phyloP scores from a whole-genome alignment of 2,113 vertebrate genomes.

The Aix galericulata region DNA sequence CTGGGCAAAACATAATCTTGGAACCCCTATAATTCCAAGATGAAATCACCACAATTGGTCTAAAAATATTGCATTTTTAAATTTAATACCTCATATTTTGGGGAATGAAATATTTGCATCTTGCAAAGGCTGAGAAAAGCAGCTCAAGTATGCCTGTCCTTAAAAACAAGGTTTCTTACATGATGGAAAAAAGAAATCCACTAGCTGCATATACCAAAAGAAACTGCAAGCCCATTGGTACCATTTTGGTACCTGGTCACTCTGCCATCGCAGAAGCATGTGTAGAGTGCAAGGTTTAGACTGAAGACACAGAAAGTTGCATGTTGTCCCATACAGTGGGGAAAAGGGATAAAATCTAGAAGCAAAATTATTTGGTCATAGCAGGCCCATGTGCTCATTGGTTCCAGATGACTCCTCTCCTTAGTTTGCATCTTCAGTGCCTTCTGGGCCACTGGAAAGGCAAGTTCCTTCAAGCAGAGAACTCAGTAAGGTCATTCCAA shows the following conservation, averaged over 20 bases:
- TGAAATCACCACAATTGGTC: neutral
- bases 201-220: neutral
- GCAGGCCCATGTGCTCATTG: neutral
- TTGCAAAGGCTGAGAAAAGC: neutral
- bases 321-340: accelerated
- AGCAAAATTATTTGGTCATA: neutral
- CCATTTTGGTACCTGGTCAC: neutral
- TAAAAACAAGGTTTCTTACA: neutral
- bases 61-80: neutral
- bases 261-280: neutral
- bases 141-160: neutral
- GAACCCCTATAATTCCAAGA: neutral
- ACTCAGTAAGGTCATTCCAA: neutral
- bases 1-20: neutral
- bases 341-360: neutral
- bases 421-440: neutral
- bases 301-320: neutral
- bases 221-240: neutral
- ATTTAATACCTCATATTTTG: neutral
- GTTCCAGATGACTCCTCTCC: neutral
- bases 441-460: neutral
- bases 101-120: neutral
- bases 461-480: neutral
- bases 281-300: neutral
- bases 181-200: accelerated